Percentiles rank a stretch among this genome's conserved stretches.
phyloP scores from a whole-genome alignment of 2,888 invertebrate species.

The Itoplectis maculator region DNA sequence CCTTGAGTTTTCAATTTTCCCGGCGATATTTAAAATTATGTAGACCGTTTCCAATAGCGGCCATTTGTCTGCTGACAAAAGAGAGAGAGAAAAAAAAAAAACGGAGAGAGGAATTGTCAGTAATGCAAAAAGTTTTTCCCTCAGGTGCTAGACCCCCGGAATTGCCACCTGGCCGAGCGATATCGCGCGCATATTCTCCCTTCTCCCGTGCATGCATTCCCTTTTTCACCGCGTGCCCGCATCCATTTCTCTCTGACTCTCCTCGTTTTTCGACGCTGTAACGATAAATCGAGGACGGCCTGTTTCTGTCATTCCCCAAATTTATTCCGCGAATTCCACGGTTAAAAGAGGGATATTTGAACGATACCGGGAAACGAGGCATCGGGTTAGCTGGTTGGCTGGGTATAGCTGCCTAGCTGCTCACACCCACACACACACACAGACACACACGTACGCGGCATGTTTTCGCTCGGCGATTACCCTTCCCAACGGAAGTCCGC shows the following conservation, averaged over 20 bases:
- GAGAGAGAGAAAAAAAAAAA: not conserved
- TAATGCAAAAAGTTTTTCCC: not conserved
- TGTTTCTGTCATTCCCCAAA: constrained; percentile 62
- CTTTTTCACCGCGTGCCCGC: not conserved
- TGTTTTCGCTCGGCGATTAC: constrained; percentile 27
- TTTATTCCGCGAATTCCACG: constrained; percentile 37
- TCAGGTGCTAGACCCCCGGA: not conserved
- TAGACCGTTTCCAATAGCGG: not conserved
- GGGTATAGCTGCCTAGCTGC: too few species aligned
- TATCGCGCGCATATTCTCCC: not conserved
- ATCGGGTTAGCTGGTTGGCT: too few species aligned
- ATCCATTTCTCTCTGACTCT: not conserved
- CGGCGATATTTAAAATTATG: not conserved
- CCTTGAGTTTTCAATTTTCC: not conserved
- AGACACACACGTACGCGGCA: not conserved
- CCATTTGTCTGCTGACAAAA: not conserved
- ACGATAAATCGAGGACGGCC: constrained; percentile 58
- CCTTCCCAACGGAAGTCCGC: constrained; percentile 28
- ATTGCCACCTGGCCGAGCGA: constrained; percentile 9
- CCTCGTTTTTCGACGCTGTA: constrained; percentile 38
- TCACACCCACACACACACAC: too few species aligned
- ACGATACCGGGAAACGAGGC: constrained; percentile 14
- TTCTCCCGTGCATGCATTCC: not conserved
- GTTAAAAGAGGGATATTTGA: constrained; percentile 18
- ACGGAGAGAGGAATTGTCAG: too few species aligned